A percentile compares a stretch with the other conserved stretches of the same genome.
phyloP scores from a whole-genome alignment of 2,797 vertebrate species.

The Apogon hyalosoma region DNA sequence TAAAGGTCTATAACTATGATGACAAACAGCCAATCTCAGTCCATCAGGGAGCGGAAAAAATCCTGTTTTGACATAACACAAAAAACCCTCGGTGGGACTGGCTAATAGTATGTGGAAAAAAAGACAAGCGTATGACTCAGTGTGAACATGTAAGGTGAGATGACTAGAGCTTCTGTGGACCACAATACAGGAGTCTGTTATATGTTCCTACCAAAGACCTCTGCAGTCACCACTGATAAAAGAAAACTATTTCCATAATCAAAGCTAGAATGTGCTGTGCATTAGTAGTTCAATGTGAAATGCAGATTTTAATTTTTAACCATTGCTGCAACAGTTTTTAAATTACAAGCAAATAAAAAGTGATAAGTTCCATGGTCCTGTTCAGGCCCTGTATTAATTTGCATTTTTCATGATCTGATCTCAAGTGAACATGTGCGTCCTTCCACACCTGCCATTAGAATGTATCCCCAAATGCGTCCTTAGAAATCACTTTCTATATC shows the following conservation, averaged over 20 bases:
- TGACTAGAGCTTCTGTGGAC: conserved; percentile 29
- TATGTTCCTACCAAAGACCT: conserved; percentile 61
- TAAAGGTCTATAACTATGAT: conserved; percentile 79
- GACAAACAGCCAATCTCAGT: conserved; percentile 59
- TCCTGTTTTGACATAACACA: conserved; percentile 52
- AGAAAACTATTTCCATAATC: conserved; percentile 62
- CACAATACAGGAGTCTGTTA: conserved; percentile 55
- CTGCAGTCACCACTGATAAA: conserved; percentile 43
- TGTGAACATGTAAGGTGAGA: conserved; percentile 67
- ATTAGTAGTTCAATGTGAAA: conserved; percentile 18
- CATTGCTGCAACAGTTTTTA: too few relatives aligned
- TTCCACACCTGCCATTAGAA: too few relatives aligned
- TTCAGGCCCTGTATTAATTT: too few relatives aligned
- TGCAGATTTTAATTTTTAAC: too few relatives aligned
- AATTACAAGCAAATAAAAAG: too few relatives aligned
- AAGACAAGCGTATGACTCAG: conserved; percentile 52
- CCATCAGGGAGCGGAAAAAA: conserved; percentile 56
- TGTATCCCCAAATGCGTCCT: too few relatives aligned
- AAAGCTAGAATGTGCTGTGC: conserved; percentile 64
- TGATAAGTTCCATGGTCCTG: too few relatives aligned
- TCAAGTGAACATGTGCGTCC: too few relatives aligned
- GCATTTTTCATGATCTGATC: too few relatives aligned
- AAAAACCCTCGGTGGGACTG: conserved; percentile 46
- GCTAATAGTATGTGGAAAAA: conserved; percentile 45
- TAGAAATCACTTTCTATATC: too few relatives aligned